phyloP scores from a whole-genome alignment of 2,797 vertebrate species.

The Pseudochaenichthys georgianus region DNA sequence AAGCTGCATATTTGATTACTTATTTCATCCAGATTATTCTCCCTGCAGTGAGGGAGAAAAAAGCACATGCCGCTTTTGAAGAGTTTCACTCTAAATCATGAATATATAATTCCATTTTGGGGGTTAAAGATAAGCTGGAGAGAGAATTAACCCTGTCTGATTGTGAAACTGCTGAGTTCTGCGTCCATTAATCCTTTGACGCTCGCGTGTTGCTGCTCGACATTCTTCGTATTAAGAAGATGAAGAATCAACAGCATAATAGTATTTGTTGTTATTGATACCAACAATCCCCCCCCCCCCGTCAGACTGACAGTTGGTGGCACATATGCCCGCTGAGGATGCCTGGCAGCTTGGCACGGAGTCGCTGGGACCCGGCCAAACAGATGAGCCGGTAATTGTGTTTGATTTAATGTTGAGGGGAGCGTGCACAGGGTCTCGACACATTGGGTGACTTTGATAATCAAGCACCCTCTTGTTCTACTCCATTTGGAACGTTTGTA shows the following conservation, averaged over 20 bases:
- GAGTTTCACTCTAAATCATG: conserved; percentile 54
- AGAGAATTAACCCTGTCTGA: conserved; percentile 56
- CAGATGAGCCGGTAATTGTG: conserved; percentile 53
- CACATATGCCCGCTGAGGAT: conserved; percentile 45
- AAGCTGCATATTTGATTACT: conserved; percentile 30
- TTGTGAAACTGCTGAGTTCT: conserved; percentile 50
- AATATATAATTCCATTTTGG: conserved; percentile 47
- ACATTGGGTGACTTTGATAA: conserved; percentile 12
- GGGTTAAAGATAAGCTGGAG: conserved; percentile 58
- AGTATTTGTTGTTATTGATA: not conserved
- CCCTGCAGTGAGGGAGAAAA: not conserved
- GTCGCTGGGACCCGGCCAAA: conserved; percentile 29
- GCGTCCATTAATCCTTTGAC: conserved; percentile 34
- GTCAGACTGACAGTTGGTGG: conserved; percentile 52
- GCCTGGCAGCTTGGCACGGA: conserved; percentile 12
- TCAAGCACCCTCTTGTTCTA: not conserved
- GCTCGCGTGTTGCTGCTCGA: not conserved
- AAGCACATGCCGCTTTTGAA: conserved; percentile 37
- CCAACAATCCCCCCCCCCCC: not conserved
- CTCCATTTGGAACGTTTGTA: no score
- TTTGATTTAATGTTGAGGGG: conserved; percentile 47
- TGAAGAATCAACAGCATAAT: conserved; percentile 19
- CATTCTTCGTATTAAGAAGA: not conserved
- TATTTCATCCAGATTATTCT: conserved; percentile 8
- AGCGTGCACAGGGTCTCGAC: conserved; percentile 11